These are phyloP conservation scores for Pseudorectes ferrugineus DNA, from an alignment of 2,113 vertebrate species.

Conservation along the genomic window DNA sequence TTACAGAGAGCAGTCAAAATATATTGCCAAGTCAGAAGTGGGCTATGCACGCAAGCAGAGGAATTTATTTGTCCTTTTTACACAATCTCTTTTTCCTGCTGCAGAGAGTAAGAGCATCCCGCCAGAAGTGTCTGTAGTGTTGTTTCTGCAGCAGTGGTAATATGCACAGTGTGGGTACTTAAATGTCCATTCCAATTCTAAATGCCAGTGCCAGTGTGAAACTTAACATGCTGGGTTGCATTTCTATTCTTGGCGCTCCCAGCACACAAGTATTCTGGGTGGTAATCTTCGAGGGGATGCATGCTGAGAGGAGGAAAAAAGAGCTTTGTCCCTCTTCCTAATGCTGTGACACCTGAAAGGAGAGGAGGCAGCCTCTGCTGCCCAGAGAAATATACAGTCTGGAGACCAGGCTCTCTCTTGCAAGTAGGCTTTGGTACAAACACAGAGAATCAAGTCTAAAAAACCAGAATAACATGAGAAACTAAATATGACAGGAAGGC, in stretches of 20 bases:
- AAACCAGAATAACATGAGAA: not conserved
- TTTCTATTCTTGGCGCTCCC: not conserved
- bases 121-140: not conserved
- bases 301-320: not conserved
- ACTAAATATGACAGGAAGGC: not conserved
- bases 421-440: not conserved
- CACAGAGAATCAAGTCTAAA: not conserved
- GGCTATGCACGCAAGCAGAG: not conserved
- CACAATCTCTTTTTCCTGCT: not conserved
- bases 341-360: not conserved
- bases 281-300: not conserved
- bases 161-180: slow-evolving; percentile 1
- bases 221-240: not conserved
- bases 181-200: not conserved
- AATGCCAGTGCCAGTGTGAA: not conserved
- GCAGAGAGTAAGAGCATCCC: not conserved
- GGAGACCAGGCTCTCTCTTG: not conserved
- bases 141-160: not conserved
- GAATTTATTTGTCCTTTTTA: slow-evolving; percentile 14
- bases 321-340: not conserved
- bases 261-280: not conserved
- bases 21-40: not conserved
- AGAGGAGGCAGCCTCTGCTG: not conserved
- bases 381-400: not conserved
- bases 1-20: not conserved